These are phyloP conservation scores for Parotocinclus haroldoi DNA, from an alignment of 2,797 vertebrate species.

Conservation along the genomic window DNA sequence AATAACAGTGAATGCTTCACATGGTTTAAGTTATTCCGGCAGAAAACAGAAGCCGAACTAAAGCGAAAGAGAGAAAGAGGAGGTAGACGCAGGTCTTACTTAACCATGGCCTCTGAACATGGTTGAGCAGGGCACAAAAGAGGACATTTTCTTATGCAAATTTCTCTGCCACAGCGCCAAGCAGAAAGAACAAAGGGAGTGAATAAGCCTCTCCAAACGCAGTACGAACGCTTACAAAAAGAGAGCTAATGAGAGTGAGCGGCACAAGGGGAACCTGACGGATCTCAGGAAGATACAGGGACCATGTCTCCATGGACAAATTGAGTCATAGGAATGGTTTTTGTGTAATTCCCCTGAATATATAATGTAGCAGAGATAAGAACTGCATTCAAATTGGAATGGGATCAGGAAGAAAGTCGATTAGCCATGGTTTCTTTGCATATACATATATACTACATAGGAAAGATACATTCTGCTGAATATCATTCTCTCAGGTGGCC, in stretches of 20 bases:
- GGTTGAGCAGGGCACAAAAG: constrained; percentile 34
- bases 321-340: constrained; percentile 17
- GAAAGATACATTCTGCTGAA: no score
- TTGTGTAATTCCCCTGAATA: background rate
- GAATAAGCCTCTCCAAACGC: constrained; percentile 44
- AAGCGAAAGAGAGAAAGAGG: constrained; percentile 15
- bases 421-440: background rate
- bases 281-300: constrained; percentile 24
- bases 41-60: constrained; percentile 24
- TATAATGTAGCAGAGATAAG: constrained; percentile 1
- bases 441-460: background rate
- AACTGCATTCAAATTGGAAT: background rate
- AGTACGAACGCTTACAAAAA: constrained; percentile 37
- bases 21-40: constrained; percentile 14
- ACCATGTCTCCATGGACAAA: constrained; percentile 20
- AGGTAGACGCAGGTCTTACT: constrained; percentile 21
- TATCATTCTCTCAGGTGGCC: no score
- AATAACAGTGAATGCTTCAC: constrained; percentile 37
- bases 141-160: constrained; percentile 51
- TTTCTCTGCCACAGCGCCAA: constrained; percentile 31
- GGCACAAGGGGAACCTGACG: constrained; percentile 33
- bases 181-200: constrained; percentile 42
- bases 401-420: background rate
- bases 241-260: constrained; percentile 48
- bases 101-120: constrained; percentile 31